Conservation (phyloP, 2,113 vertebrate species). For the Phaethornis superciliosus region DNA sequence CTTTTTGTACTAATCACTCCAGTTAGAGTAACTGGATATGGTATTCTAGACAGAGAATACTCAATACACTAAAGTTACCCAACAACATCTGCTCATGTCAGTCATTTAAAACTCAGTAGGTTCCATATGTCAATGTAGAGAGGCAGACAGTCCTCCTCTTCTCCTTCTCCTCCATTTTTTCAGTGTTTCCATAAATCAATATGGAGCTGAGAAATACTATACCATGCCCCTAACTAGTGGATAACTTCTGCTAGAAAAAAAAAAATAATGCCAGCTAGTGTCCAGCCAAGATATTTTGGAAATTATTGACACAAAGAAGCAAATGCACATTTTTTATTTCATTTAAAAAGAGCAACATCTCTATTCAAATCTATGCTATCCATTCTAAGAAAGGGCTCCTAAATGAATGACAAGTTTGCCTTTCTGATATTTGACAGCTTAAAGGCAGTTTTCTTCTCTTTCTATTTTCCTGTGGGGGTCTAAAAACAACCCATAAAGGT, state of each 20-base stretch:
- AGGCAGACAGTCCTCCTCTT: not conserved
- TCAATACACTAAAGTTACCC: not conserved
- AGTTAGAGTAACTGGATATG: not conserved
- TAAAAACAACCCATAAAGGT: not conserved
- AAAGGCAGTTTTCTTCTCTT: not conserved
- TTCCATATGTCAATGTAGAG: not conserved
- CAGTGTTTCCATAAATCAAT: not conserved
- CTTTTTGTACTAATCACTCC: not conserved
- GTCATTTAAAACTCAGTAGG: not conserved
- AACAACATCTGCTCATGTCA: not conserved
- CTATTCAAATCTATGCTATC: not conserved
- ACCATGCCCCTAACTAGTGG: not conserved
- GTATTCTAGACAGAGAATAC: not conserved
- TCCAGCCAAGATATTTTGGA: not conserved
- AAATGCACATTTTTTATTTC: not conserved
- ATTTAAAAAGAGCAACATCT: not conserved
- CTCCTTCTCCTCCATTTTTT: not conserved
- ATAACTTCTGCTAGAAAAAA: not conserved
- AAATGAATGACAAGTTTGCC: not conserved
- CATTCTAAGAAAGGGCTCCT: not conserved
- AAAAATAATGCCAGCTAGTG: not conserved
- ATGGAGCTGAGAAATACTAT: not conserved
- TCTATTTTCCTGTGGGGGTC: not conserved
- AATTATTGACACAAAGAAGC: not conserved
- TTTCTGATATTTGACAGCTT: not conserved